Conservation (phyloP, 2,113 vertebrate species). For the Oncorhynchus nerka region DNA sequence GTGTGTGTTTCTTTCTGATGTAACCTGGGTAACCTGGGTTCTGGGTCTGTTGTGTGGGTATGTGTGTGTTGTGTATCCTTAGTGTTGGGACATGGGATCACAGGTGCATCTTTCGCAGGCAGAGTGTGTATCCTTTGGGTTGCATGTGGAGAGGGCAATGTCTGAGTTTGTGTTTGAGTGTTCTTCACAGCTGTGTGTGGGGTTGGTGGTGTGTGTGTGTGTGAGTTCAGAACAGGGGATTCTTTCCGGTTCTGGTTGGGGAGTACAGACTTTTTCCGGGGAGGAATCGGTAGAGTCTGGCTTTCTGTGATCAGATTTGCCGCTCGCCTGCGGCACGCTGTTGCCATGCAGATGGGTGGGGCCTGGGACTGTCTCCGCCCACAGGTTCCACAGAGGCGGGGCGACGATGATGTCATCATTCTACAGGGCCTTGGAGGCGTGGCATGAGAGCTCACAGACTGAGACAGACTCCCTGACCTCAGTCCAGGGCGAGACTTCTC, state of each 20-base stretch:
- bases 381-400: constrained; percentile 67
- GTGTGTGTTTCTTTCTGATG: constrained; percentile 46
- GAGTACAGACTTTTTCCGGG: constrained; percentile 37
- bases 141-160: constrained; percentile 48
- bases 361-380: constrained; percentile 69
- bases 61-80: constrained; percentile 4
- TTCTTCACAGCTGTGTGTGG: constrained; percentile 32
- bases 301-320: constrained; percentile 62
- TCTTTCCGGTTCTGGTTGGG: constrained; percentile 52
- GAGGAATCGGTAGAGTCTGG: constrained; percentile 70
- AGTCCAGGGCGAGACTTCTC: constrained; percentile 51
- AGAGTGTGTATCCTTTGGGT: constrained; percentile 56
- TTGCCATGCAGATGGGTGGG: constrained; percentile 61
- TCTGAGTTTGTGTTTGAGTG: constrained; percentile 41
- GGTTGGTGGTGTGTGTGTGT: constrained; percentile 25
- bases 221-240: constrained; percentile 32
- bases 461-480: constrained; percentile 50
- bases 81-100: constrained; percentile 17
- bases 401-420: constrained; percentile 42
- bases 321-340: constrained; percentile 62
- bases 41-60: constrained; percentile 19
- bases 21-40: constrained; percentile 24
- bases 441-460: constrained; percentile 44
- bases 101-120: background rate
- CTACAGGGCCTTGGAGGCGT: constrained; percentile 69